Percentiles rank a stretch among this genome's conserved stretches.
These are phyloP conservation scores for Tauraco erythrolophus DNA, from an alignment of 2,113 vertebrate species.

Conservation along the genomic window DNA sequence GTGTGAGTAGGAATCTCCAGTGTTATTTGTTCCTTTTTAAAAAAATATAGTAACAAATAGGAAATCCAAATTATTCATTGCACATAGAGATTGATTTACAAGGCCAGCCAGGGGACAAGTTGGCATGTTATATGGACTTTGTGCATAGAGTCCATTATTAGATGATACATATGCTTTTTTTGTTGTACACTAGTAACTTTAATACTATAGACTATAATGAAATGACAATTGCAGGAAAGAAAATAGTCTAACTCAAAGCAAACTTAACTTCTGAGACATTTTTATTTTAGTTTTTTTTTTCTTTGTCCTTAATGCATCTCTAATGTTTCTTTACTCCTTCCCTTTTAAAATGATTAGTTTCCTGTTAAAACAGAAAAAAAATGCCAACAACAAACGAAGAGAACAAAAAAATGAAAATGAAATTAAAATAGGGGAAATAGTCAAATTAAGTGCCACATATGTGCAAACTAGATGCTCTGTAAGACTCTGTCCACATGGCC, in stretches of 20 bases:
- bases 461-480: background rate
- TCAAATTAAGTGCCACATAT: background rate
- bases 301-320: background rate
- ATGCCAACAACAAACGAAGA: background rate
- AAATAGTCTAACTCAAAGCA: background rate
- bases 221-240: background rate
- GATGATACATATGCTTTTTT: background rate
- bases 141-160: background rate
- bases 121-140: background rate
- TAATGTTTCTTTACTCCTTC: background rate
- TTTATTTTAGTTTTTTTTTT: background rate
- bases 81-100: background rate
- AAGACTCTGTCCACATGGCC: background rate
- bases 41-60: background rate
- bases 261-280: background rate
- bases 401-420: background rate
- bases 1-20: background rate
- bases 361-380: background rate
- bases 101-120: background rate
- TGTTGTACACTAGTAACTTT: background rate
- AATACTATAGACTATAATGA: background rate
- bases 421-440: background rate
- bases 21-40: background rate
- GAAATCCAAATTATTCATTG: background rate
- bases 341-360: background rate